Evolutionary conservation across 1,140 invertebrate species (phyloP), one percentile per base, ranked within the genome.

Genomic region (Armadillidium nasatum): DNA sequence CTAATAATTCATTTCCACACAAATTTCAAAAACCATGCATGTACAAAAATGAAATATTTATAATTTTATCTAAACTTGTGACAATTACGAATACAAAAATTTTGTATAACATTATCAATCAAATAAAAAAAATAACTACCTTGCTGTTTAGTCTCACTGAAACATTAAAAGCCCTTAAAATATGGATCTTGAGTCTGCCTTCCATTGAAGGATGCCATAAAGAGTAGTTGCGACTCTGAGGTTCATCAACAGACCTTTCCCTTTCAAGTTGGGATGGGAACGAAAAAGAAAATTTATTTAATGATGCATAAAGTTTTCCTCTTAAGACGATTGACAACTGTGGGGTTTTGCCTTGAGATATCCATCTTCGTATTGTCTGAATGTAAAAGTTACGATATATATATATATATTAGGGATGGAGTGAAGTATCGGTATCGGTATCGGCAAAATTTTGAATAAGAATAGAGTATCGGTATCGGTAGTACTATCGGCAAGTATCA

Each of bases 81-180:
- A 33, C 33, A 33, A 33, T 33, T 33, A 6, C 33, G 33, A 33
- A 6, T 33, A 33, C 6, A 33, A 33, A 33, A 33, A 33, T 3
- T 33, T 33, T 3, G 33, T 33, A 33, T 33, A 33, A 33, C 33
- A 33, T 33, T 1, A 33, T 33, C 33, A 33, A 1, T 33, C 33
- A 33, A 1, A 33, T 6, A 33, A 33, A 33, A 33, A 3, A 33
- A 6, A 6, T 3, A 33, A 33, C 33, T 33, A 33, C 87, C 83
- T 87, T 87, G 44, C 87, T 86, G 66, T 85, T 83, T 80, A 88
- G 87, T 78, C 85, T 86, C 11, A 88, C 87, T 82, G 88, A 88
- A 44, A 89, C 85, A 80, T 87, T 87, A 9, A 86, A 86, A 0
- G 87, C 88, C 83, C 84, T 85, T 44, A 87, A 81, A n/a, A 89